These are phyloP conservation scores for Dascyllus trimaculatus DNA, from an alignment of 2,113 vertebrate genomes.

Conservation along the genomic window DNA sequence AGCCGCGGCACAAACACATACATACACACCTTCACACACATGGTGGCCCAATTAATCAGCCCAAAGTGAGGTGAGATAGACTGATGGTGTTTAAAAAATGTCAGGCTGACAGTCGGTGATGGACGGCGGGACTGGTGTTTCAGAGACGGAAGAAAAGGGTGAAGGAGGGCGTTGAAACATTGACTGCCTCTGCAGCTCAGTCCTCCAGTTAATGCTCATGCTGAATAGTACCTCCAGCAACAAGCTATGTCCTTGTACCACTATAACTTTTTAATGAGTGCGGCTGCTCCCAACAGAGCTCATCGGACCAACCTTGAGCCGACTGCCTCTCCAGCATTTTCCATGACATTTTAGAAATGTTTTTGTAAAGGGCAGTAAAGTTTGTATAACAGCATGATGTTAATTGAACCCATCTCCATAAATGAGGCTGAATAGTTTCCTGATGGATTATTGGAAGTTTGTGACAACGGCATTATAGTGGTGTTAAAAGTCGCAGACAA, in stretches of 20 bases:
- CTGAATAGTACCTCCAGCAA: slow-evolving; percentile 53
- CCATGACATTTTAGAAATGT: slow-evolving; percentile 69
- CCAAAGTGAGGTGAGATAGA: background rate
- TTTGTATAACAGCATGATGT: slow-evolving; percentile 57
- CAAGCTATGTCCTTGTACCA: slow-evolving; percentile 54
- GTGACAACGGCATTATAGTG: background rate
- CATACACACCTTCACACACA: too few species aligned
- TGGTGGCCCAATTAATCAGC: background rate
- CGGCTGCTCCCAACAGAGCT: slow-evolving; percentile 66
- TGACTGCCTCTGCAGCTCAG: slow-evolving; percentile 6
- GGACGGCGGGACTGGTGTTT: background rate
- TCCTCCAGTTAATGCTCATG: slow-evolving; percentile 24
- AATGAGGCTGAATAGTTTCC: slow-evolving; percentile 12
- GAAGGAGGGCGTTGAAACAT: background rate
- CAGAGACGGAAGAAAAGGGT: background rate
- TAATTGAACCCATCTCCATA: slow-evolving; percentile 52
- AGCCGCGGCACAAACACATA: too few species aligned
- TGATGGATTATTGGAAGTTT: background rate
- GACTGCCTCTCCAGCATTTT: slow-evolving; percentile 47
- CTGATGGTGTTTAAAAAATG: slow-evolving; percentile 9
- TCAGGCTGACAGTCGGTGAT: background rate
- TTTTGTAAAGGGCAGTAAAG: slow-evolving; percentile 61
- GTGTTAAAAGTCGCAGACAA: background rate
- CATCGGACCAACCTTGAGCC: slow-evolving; percentile 42
- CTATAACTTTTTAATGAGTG: slow-evolving; percentile 72